phyloP scores from a whole-genome alignment of 2,888 invertebrate species.

The Brachycybe producta region DNA sequence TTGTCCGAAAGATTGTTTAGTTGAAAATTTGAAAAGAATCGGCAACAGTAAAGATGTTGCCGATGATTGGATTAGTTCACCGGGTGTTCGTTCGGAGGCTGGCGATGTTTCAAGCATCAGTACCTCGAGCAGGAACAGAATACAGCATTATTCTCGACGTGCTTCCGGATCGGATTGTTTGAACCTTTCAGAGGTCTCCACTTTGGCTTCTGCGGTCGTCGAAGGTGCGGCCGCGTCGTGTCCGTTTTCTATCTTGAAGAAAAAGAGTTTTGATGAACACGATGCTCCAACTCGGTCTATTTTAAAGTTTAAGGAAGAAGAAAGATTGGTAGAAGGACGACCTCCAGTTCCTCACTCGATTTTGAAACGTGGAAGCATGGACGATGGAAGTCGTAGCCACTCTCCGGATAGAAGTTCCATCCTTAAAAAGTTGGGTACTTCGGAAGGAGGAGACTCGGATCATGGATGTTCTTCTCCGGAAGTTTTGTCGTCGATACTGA shows the following conservation, averaged over 20 bases:
- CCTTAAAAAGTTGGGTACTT: slow-evolving; percentile 16
- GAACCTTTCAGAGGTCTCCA: too few species aligned
- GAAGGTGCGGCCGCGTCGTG: too few species aligned
- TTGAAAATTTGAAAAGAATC: too few species aligned
- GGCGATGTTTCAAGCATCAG: too few species aligned
- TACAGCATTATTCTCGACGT: too few species aligned
- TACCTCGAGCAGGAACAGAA: too few species aligned
- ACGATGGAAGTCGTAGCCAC: slow-evolving; percentile 3
- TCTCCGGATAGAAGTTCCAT: slow-evolving; percentile 17
- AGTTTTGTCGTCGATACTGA: slow-evolving; percentile 15
- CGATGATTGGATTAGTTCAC: too few species aligned
- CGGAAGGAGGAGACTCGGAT: slow-evolving; percentile 18
- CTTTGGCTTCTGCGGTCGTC: too few species aligned
- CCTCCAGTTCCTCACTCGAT: slow-evolving; percentile 18
- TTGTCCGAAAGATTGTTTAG: too few species aligned
- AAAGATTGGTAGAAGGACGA: slow-evolving; percentile 4
- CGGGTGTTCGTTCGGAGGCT: too few species aligned
- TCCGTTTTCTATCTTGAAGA: slow-evolving; percentile 10
- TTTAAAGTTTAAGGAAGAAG: slow-evolving; percentile 12
- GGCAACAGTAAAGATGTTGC: too few species aligned
- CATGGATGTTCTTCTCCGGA: slow-evolving; percentile 12
- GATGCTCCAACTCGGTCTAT: slow-evolving; percentile 10
- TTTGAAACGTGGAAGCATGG: slow-evolving; percentile 13
- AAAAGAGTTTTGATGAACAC: slow-evolving; percentile 9
- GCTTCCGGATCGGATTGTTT: too few species aligned